These are phyloP conservation scores for Mellivora capensis DNA, from an alignment of 2,113 vertebrate species.

Conservation along the genomic window DNA sequence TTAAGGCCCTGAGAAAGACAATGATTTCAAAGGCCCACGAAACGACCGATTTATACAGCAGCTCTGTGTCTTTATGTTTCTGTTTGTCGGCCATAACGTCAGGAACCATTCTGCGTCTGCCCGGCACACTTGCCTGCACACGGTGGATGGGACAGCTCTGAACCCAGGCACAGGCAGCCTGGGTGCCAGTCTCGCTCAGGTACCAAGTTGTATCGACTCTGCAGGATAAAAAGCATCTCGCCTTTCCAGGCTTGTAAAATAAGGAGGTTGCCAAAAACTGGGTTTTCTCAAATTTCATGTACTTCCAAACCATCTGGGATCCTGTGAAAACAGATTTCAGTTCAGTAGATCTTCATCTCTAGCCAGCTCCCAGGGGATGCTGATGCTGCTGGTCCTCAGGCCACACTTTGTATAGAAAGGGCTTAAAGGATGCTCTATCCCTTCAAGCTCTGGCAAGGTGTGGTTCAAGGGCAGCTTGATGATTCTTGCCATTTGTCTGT, in stretches of 20 bases:
- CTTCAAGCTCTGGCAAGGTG: neutral
- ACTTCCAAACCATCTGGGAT: no score
- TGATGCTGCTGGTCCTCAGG: no score
- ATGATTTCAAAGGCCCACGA: neutral
- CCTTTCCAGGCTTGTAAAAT: neutral
- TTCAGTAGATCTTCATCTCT: neutral
- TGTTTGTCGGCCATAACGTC: neutral
- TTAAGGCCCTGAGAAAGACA: neutral
- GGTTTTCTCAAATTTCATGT: neutral
- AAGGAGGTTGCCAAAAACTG: neutral
- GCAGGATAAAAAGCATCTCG: neutral
- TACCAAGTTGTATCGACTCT: neutral
- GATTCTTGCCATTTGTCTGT: neutral
- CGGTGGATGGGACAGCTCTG: neutral
- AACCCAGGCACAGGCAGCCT: neutral
- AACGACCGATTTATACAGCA: neutral
- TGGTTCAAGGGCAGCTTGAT: rapidly evolving
- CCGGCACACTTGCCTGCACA: neutral
- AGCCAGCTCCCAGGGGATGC: neutral
- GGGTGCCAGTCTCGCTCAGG: neutral
- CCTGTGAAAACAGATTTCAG: neutral
- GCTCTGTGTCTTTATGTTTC: neutral
- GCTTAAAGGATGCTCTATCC: neutral
- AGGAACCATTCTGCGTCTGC: neutral
- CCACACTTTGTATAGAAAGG: neutral